phyloP scores from a whole-genome alignment of 2,113 vertebrate species.

The Microtus oregoni region DNA sequence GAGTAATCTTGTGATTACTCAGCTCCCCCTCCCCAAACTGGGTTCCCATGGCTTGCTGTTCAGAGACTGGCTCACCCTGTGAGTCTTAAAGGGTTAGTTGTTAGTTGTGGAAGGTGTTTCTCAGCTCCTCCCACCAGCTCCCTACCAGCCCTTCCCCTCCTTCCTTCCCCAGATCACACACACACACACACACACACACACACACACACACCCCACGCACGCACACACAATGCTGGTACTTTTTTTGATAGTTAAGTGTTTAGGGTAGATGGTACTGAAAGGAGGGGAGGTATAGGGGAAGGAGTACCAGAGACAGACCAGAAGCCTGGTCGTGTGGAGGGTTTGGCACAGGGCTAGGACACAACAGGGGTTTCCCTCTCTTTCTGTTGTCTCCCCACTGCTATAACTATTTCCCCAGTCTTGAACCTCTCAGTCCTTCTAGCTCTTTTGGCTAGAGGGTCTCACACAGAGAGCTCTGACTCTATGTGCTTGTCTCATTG shows the following conservation, averaged over 20 bases:
- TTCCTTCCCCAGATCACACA: background rate
- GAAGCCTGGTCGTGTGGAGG: background rate
- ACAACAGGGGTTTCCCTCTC: background rate
- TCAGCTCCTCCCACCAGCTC: background rate
- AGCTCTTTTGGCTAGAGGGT: background rate
- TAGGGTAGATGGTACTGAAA: conserved; percentile 17
- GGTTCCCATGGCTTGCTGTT: conserved; percentile 68
- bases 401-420: background rate
- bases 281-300: conserved; percentile 7
- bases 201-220: too few species aligned
- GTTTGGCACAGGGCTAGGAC: background rate
- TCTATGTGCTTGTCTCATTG: background rate
- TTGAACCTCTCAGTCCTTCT: background rate
- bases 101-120: conserved; percentile 15
- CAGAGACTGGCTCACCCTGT: background rate
- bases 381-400: background rate
- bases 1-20: conserved; percentile 84
- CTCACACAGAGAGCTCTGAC: background rate
- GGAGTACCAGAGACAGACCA: background rate
- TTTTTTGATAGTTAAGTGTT: conserved; percentile 68
- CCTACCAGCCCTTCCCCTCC: background rate
- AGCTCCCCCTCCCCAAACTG: conserved; percentile 71
- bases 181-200: too few species aligned
- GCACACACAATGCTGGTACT: background rate
- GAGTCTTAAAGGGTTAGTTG: background rate